Conservation (phyloP, 2,888 invertebrate species). For the Ichneumon xanthorius region DNA sequence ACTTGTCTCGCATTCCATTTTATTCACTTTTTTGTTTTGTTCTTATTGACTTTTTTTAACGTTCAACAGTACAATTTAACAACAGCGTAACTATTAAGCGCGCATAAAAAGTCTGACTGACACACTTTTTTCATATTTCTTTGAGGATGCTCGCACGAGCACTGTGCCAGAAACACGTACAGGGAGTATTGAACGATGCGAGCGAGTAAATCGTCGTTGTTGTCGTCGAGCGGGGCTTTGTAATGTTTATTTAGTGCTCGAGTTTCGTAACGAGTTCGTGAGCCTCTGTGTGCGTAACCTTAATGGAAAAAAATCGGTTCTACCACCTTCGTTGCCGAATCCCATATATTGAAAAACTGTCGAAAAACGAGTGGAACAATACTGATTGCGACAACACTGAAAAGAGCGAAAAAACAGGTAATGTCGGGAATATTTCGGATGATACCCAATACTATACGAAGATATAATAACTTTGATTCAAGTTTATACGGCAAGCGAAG, state of each 20-base stretch:
- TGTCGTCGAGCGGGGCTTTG: conserved; percentile 25
- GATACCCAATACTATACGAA: conserved; percentile 82
- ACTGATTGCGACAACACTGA: not conserved
- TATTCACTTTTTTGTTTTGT: not conserved
- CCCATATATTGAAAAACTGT: not conserved
- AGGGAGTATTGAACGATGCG: not conserved
- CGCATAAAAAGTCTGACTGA: conserved; percentile 27
- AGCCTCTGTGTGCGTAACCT: conserved; percentile 34
- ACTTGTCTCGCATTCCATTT: not conserved
- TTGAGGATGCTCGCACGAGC: conserved; percentile 34
- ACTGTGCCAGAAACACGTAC: conserved; percentile 44
- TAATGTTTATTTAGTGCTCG: conserved; percentile 66
- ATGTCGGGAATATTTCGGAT: conserved; percentile 76
- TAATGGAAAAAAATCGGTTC: conserved; percentile 33
- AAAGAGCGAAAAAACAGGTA: conserved; percentile 2
- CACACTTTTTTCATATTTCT: conserved; percentile 62
- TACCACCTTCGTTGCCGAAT: conserved; percentile 14
- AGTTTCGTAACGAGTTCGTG: conserved; percentile 63
- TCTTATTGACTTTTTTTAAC: not conserved
- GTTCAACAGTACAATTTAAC: not conserved
- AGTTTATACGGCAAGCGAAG: conserved; percentile 74
- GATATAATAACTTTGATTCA: conserved; percentile 83
- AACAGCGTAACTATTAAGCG: conserved; percentile 3
- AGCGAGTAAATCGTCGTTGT: conserved; percentile 50
- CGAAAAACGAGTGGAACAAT: conserved; percentile 1